These are phyloP conservation scores for Oryctes rhinoceros DNA, from an alignment of 1,140 invertebrate species.

Conservation along the genomic window DNA sequence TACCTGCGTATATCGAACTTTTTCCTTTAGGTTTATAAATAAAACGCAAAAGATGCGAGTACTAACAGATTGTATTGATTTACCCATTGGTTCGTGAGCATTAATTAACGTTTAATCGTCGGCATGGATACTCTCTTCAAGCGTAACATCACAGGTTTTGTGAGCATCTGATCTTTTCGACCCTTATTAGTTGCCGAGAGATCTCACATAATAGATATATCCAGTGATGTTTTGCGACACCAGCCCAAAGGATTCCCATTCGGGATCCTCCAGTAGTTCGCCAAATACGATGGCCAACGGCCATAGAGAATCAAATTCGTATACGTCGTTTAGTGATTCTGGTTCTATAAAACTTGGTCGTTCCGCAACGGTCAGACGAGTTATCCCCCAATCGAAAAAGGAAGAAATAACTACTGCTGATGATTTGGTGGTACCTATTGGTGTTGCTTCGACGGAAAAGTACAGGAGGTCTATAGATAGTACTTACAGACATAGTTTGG, in stretches of 20 bases:
- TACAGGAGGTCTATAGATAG: slow-evolving; percentile 55
- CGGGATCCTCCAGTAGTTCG: slow-evolving; percentile 55
- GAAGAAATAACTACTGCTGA: slow-evolving; percentile 38
- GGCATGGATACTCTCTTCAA: slow-evolving; percentile 49
- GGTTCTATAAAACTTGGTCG: slow-evolving; percentile 49
- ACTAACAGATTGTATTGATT: slow-evolving; percentile 38
- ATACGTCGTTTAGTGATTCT: slow-evolving; percentile 48
- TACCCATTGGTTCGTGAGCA: slow-evolving; percentile 46
- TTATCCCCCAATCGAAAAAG: slow-evolving; percentile 31
- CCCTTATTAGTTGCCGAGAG: slow-evolving; percentile 30
- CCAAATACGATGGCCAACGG: slow-evolving; percentile 47
- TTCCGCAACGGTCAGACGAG: slow-evolving; percentile 54
- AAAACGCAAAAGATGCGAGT: slow-evolving; percentile 32
- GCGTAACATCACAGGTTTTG: slow-evolving; percentile 41
- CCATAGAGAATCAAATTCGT: slow-evolving; percentile 45
- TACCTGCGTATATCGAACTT: background rate
- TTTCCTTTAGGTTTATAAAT: slow-evolving; percentile 3
- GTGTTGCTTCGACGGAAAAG: slow-evolving; percentile 42
- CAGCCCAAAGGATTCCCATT: slow-evolving; percentile 51
- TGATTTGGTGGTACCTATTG: slow-evolving; percentile 22
- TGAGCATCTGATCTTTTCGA: background rate
- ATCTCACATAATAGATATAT: slow-evolving; percentile 14
- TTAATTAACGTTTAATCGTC: slow-evolving; percentile 50
- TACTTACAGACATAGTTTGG: slow-evolving; percentile 56
- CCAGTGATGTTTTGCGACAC: slow-evolving; percentile 49